Conservation (phyloP, 2,888 invertebrate genomes). For the Heteropelma amictum region DNA sequence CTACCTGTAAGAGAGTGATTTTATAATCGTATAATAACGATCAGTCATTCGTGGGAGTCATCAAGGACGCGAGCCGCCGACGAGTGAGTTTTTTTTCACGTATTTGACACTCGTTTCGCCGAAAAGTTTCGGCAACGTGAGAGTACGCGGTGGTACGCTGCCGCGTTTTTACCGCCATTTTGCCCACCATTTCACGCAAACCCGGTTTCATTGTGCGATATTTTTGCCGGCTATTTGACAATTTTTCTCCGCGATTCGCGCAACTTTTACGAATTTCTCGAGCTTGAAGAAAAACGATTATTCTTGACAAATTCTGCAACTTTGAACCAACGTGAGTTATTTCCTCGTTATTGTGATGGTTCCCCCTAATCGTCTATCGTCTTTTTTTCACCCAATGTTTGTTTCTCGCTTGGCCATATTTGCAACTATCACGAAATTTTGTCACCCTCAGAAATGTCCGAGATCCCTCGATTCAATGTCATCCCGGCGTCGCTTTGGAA, state of each 20-base stretch:
- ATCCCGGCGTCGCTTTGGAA: not conserved
- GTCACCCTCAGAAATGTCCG: conserved; percentile 21
- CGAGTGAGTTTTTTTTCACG: conserved; percentile 10
- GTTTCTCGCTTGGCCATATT: conserved; percentile 20
- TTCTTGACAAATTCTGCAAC: not conserved
- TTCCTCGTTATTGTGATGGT: not conserved
- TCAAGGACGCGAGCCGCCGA: not conserved
- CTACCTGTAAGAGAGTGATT: not conserved
- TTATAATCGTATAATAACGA: conserved; percentile 2
- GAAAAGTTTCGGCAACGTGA: not conserved
- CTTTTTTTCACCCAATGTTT: conserved; percentile 6
- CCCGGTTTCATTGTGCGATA: conserved; percentile 4
- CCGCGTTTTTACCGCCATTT: conserved; percentile 65
- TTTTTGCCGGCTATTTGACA: conserved; percentile 22
- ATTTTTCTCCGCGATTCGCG: not conserved
- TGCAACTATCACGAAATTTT: not conserved
- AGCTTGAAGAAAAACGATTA: not conserved
- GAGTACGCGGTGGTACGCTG: conserved; percentile 53
- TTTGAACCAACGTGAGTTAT: not conserved
- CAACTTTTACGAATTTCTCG: not conserved
- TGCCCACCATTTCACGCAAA: conserved; percentile 55
- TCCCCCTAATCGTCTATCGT: not conserved
- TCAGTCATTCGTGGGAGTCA: not conserved
- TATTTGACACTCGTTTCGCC: not conserved
- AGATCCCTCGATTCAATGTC: not conserved